Percentiles rank a stretch among this genome's conserved stretches.
These are phyloP conservation scores for Lycophotia porphyrea DNA, from an alignment of 2,888 invertebrate species.

Conservation along the genomic window DNA sequence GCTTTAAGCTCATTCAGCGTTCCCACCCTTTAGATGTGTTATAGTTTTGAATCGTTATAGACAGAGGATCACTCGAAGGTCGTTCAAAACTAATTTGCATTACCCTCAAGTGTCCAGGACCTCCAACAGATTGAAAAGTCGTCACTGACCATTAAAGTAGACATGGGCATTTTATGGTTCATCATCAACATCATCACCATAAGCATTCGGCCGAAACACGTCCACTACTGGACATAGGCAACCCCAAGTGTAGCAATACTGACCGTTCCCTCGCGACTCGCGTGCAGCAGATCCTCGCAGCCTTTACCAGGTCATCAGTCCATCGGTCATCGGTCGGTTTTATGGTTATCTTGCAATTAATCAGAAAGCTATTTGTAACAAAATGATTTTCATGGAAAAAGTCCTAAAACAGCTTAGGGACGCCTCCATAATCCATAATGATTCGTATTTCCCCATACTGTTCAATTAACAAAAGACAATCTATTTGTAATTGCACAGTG, in stretches of 20 bases:
- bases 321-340: too few relatives aligned
- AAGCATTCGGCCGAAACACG: too few relatives aligned
- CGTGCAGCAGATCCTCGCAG: too few relatives aligned
- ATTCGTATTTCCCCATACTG: not conserved
- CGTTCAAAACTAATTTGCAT: not conserved
- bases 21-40: not conserved
- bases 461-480: not conserved
- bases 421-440: not conserved
- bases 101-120: not conserved
- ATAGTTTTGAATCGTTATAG: not conserved
- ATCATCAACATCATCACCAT: too few relatives aligned
- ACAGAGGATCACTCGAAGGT: not conserved
- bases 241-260: too few relatives aligned
- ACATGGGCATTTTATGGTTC: not conserved
- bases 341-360: not conserved
- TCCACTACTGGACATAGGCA: too few relatives aligned
- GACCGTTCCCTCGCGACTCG: too few relatives aligned
- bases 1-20: not conserved
- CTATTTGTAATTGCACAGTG: too few relatives aligned
- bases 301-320: too few relatives aligned
- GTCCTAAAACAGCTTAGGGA: not conserved
- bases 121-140: not conserved
- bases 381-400: not conserved
- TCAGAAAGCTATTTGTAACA: not conserved
- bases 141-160: not conserved